Base-by-base conservation (phyloP, 2,113 vertebrate species). In the Lampris incognitus region DNA sequence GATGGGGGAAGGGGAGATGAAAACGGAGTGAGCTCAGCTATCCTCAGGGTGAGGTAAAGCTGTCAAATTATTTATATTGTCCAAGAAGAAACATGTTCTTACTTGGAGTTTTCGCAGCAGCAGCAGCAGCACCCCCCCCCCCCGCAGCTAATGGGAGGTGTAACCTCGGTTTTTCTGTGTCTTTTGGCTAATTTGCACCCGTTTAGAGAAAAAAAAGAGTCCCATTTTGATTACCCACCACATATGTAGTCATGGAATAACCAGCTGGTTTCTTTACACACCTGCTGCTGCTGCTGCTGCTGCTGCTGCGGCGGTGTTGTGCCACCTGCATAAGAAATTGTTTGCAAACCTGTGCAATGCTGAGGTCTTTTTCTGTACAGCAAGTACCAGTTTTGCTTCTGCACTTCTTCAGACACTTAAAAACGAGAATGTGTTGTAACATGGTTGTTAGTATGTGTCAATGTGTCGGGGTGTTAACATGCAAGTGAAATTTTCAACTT, bases 151-250 rank as follows among this genome's bases (percentile, higher is more conserved):
- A 87, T 74, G 46, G 67, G 79, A 83, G 81, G 72, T 77, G 83
- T 81, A 78, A 10, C 78, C 72, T 77, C 87, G 77, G 78, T 57
- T 80, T 66, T 76, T 51, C 48, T 85, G 82, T 85, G 78, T 84
- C 76, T 82, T 85, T 87, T 88, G 87, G 88, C 87, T 74, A 0
- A 6, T 3, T 6, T 24, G 49, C 72, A 40, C 74, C 75, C 52
- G 75, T 58, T 72, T 72, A 76, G 71, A 57, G 42, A 57, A 56
- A 85, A 72, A 78, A 69, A 40, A 13, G 4, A 6, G 6, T 42
- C 4, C 13, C 13, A 61, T 65, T 37, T 49, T 5, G 7, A 9
- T 49, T 65, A 49, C 42, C n/a, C 36, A 42, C 6, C 36, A 78
- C 71, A 84, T 85, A 87, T 87, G 84, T 56, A 10, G 57, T 10